Evolutionary conservation across 2,113 vertebrate genomes (phyloP).

Genomic region (Arothron firmamentum): DNA sequence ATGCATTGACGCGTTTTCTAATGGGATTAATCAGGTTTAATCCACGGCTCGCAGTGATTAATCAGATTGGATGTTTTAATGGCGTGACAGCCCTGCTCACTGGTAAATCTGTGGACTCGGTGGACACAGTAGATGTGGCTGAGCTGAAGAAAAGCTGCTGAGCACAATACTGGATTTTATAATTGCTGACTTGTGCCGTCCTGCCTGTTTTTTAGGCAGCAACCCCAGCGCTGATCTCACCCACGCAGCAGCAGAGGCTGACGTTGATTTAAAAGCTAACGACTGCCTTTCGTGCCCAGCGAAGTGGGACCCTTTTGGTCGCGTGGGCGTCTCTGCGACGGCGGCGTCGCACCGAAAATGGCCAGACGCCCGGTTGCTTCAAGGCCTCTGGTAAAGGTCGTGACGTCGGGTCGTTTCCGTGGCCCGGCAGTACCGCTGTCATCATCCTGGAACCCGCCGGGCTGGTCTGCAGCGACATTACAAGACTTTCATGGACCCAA

Average conservation of each 20-base stretch:
- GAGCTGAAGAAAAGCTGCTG: slow-evolving; percentile 26
- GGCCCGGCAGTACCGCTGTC: too few species aligned
- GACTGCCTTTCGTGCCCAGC: neutral
- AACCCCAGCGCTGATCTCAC: slow-evolving; percentile 4
- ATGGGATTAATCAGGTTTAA: too few species aligned
- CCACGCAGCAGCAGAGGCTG: slow-evolving; percentile 16
- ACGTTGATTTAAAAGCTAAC: neutral
- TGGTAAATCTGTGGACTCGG: neutral
- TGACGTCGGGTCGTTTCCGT: too few species aligned
- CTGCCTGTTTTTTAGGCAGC: slow-evolving; percentile 16
- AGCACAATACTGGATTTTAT: slow-evolving; percentile 26
- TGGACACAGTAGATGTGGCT: slow-evolving; percentile 3
- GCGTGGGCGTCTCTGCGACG: slow-evolving; percentile 17
- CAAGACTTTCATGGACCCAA: slow-evolving; percentile 31
- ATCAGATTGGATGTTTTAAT: neutral
- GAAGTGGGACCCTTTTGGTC: slow-evolving; percentile 46
- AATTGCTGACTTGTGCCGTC: slow-evolving; percentile 24
- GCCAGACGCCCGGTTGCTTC: slow-evolving; percentile 31
- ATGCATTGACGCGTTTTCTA: neutral
- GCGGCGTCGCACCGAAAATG: slow-evolving; percentile 6
- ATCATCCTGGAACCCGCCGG: slow-evolving; percentile 1
- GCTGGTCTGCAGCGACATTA: slow-evolving; percentile 32
- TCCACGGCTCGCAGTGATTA: neutral
- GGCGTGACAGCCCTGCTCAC: too few species aligned
- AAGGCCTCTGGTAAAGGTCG: slow-evolving; percentile 46